Conservation (phyloP, 2,888 invertebrate genomes). For the Hecatera dysodea region DNA sequence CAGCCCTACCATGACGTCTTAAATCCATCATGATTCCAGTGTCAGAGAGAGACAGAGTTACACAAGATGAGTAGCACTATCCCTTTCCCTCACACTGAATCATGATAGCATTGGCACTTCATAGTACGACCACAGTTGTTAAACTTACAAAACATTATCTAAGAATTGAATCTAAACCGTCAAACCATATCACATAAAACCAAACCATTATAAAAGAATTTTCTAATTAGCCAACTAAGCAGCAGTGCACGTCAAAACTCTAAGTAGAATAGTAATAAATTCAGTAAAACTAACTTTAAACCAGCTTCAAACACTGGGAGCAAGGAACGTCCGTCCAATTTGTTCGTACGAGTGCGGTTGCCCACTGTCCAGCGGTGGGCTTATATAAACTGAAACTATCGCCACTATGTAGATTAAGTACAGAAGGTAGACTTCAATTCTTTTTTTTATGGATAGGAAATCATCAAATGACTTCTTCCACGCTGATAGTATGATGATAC, state of each 20-base stretch:
- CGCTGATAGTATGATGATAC: no score
- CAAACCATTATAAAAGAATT: not conserved
- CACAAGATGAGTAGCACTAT: no score
- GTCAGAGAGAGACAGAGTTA: no score
- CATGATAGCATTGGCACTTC: no score
- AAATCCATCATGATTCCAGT: no score
- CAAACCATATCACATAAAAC: not conserved
- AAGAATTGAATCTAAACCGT: not conserved
- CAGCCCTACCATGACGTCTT: no score
- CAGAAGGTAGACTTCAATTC: slow-evolving; percentile 17
- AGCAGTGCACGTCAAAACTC: slow-evolving; percentile 16
- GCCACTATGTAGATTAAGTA: not conserved
- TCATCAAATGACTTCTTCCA: no score
- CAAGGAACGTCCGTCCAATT: slow-evolving; percentile 48
- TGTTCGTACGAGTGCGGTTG: slow-evolving; percentile 50
- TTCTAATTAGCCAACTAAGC: slow-evolving; percentile 30
- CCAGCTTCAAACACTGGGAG: slow-evolving; percentile 51
- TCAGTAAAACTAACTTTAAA: slow-evolving; percentile 49
- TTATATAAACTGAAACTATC: slow-evolving; percentile 34
- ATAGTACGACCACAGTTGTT: no score
- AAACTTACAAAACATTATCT: no score
- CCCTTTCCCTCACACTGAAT: no score
- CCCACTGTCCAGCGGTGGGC: slow-evolving; percentile 50
- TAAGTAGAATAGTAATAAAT: slow-evolving; percentile 40
- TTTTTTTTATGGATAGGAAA: no score